phyloP scores from a whole-genome alignment of 2,888 invertebrate genomes.

The Conistra vaccinii region DNA sequence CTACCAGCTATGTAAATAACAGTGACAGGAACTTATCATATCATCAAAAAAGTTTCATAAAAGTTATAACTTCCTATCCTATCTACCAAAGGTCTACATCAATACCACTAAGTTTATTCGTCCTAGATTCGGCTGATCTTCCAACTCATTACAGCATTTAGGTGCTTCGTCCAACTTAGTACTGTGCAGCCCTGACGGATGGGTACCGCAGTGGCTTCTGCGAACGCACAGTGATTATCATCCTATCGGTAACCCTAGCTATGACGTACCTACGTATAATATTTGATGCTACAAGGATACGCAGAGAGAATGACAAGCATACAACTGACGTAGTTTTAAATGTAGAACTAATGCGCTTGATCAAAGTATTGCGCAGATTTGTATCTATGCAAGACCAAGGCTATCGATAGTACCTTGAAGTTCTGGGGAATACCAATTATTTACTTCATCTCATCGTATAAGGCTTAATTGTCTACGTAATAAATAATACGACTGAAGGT shows the following conservation, averaged over 20 bases:
- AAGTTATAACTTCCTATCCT: background rate
- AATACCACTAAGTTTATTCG: background rate
- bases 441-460: constrained; percentile 31
- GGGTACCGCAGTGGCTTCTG: background rate
- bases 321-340: constrained; percentile 8
- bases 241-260: background rate
- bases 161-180: background rate
- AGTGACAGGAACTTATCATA: too few relatives aligned
- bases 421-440: constrained; percentile 60
- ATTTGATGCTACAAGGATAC: background rate
- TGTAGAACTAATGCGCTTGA: constrained; percentile 15
- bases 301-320: constrained; percentile 3
- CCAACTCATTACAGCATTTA: background rate
- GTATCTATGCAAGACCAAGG: constrained; percentile 30
- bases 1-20: too few relatives aligned
- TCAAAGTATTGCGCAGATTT: background rate
- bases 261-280: background rate
- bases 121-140: background rate
- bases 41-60: too few relatives aligned
- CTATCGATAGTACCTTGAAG: constrained; percentile 33
- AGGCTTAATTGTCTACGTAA: constrained; percentile 6
- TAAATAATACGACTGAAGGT: constrained; percentile 14
- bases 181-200: background rate
- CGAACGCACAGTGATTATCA: background rate
- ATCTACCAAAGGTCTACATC: background rate